Evolutionary conservation across 2,797 vertebrate genomes (phyloP), one percentile per base, ranked within the genome.

Genomic region (Semaprochilodus insignis): DNA sequence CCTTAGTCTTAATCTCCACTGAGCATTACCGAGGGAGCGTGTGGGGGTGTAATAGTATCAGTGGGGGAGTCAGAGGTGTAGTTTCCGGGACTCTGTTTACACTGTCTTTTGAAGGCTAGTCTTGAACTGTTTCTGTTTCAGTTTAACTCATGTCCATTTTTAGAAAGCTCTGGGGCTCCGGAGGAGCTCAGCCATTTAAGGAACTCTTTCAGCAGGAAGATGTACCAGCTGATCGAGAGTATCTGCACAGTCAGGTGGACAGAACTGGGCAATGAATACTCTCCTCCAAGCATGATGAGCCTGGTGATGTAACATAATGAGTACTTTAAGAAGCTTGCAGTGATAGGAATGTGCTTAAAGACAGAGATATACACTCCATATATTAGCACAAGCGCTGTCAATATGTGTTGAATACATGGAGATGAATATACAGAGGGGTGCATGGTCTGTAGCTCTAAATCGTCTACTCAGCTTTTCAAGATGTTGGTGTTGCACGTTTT

Each of bases 61-160:
- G 40, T 7, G 6, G 6, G 48, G 44, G 23, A 52, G n/a, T 52
- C 44, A 72, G n/a, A 5, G 44, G 69, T 15, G 14, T 31, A 72
- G 54, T 27, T 57, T 74, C 54, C 51, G 27, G 19, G 54, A 54
- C n/a, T 57, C 27, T 74, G 15, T 59, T 27, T 59, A 57, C 8
- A 36, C 27, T 31, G 7, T 34, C 19, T 55, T 59, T 36, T 57
- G 31, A 74, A 59, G 10, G 27, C 31, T 36, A 59, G 19, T 74
- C 19, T 59, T 74, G 52, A 74, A 74, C 44, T 54, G 70, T 34
- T 74, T 57, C 72, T 74, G 55, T 74, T 59, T 74, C 19, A n/a
- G 52, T 34, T 59, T 40, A 73, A 27, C 72, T 6, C 27, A 15
- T 59, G 72, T 14, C 72, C 27, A 59, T 74, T 74, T 73, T 57